These are phyloP conservation scores for Pedionomus torquatus DNA, from an alignment of 2,113 vertebrate species.

Conservation along the genomic window DNA sequence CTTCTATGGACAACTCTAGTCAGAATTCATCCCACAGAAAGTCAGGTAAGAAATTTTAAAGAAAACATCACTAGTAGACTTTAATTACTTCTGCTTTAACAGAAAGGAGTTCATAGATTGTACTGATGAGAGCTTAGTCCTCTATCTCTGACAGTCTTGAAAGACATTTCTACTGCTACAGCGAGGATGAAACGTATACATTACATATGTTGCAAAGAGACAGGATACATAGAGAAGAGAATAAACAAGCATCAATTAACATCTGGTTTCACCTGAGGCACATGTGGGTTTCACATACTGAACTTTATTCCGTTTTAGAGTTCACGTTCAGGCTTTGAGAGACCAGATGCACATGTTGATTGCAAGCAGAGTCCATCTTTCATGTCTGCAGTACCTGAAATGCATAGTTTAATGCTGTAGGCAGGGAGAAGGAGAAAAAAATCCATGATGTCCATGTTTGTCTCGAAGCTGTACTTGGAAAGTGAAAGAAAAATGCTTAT, in stretches of 20 bases:
- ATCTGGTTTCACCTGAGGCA: conserved; percentile 10
- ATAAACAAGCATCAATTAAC: not conserved
- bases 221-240: not conserved
- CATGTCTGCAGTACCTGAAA: not conserved
- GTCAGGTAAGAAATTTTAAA: not conserved
- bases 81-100: not conserved
- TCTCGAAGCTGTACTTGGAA: not conserved
- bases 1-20: not conserved
- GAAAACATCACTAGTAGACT: not conserved
- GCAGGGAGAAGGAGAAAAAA: not conserved
- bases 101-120: not conserved
- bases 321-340: not conserved
- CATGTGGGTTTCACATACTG: not conserved
- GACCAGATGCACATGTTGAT: not conserved
- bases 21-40: not conserved
- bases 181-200: not conserved
- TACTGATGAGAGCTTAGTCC: not conserved
- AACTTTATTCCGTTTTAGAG: not conserved
- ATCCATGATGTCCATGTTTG: fast-evolving
- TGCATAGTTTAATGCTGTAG: not conserved
- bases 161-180: not conserved
- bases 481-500: not conserved
- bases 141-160: not conserved
- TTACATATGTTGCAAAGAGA: not conserved
- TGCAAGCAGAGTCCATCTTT: not conserved